Base-by-base conservation (phyloP, 1,140 invertebrate genomes). In the Acromyrmex heyeri region DNA sequence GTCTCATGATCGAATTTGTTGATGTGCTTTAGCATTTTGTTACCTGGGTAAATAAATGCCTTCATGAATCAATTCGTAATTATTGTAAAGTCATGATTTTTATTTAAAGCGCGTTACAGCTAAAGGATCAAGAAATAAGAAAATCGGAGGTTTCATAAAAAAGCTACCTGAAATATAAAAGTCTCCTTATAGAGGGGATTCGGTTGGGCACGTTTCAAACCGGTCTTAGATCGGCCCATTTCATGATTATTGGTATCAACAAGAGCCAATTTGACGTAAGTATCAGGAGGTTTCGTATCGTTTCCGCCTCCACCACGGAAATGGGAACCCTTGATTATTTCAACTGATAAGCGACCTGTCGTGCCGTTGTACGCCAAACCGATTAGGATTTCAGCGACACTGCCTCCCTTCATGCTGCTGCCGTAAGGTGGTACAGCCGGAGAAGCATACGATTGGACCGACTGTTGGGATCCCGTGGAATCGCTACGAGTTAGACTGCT, bases 111-210 rank as follows among this genome's bases (percentile, higher is more conserved):
- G 5, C n/a, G 5, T 0, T 12, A 4, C 18, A 67, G 64, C 2
- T 67, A 44, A 67, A 67, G n/a, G n/a, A 14, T 67, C 21, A 67
- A 44, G 30, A 44, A 67, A 67, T 21, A 8, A 34, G 8, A 44
- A 44, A 44, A 2, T 48, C 12, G 55, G 4, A 30, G 30, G 24
- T 21, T 16, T 38, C 6, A 34, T 61, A n/a, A 44, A 44, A n/a
- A 30, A 44, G 8, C 94, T 95, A 98, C 98, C 96, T 99, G 98
- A 96, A 99, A 99, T 94, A 99, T 97, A 95, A 99, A 99, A 1
- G 98, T 98, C 95, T 99, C 98, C 94, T 99, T 99, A 93, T 99
- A 99, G 10, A 99, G 96, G 59, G 98, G 98, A 96, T 99, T 99
- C 30, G 98, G 98, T 94, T 99, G 98, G 21, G 98, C 98, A 50